Evolutionary conservation across 2,888 invertebrate genomes (phyloP).

Genomic region (Epistrophe grossulariae): DNA sequence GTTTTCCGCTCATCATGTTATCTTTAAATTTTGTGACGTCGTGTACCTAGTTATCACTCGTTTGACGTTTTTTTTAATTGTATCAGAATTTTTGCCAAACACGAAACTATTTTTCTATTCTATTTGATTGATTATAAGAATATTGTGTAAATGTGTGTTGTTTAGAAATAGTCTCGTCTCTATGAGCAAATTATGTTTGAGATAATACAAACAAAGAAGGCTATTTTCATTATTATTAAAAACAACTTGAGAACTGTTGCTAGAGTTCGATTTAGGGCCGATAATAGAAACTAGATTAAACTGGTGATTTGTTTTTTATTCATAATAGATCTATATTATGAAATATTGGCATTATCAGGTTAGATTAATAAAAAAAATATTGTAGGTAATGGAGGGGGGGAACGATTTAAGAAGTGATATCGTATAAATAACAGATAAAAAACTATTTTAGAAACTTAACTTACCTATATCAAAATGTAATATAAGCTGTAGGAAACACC

Average conservation of each 20-base stretch:
- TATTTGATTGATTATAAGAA: not conserved
- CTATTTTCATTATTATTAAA: not conserved
- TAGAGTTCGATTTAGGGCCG: not conserved
- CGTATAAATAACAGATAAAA: too few species aligned
- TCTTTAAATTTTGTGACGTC: conserved; percentile 6
- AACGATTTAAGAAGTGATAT: too few species aligned
- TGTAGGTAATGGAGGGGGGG: too few species aligned
- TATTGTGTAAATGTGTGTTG: too few species aligned
- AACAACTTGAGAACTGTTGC: not conserved
- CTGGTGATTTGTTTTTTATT: not conserved
- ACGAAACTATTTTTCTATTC: not conserved
- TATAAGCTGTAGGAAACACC: too few species aligned
- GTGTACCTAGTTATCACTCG: not conserved
- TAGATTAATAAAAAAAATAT: too few species aligned
- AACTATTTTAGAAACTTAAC: too few species aligned
- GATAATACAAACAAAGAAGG: conserved; percentile 30
- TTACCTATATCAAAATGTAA: too few species aligned
- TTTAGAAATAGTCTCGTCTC: conserved; percentile 25
- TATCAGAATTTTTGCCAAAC: not conserved
- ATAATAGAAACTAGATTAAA: conserved; percentile 13
- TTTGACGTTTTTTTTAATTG: conserved; percentile 11
- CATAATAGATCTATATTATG: not conserved
- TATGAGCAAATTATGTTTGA: conserved; percentile 5
- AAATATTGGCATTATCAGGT: too few species aligned
- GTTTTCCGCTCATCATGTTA: not conserved